Conservation (phyloP, 2,797 vertebrate genomes). For the Coendou prehensilis region DNA sequence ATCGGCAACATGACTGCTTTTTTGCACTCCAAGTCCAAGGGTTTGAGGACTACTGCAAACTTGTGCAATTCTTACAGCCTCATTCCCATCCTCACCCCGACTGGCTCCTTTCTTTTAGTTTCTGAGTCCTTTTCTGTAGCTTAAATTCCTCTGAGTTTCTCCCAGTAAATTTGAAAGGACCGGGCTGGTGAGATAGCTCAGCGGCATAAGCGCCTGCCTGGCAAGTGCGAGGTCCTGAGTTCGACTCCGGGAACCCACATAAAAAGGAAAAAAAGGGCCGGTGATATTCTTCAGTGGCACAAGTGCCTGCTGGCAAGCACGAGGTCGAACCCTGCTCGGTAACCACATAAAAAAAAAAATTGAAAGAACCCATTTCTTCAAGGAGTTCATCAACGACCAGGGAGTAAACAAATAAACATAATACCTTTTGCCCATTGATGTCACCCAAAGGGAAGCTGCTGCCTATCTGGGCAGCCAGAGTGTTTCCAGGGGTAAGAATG, state of each 20-base stretch:
- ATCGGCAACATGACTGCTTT: not conserved
- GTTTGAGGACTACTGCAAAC: not conserved
- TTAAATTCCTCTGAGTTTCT: not conserved
- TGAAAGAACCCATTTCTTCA: slow-evolving; percentile 18
- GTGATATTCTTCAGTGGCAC: too few relatives aligned
- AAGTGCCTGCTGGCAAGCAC: too few relatives aligned
- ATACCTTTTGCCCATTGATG: not conserved
- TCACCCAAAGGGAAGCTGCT: slow-evolving; percentile 28
- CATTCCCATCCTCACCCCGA: not conserved
- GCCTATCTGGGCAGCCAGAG: not conserved
- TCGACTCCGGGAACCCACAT: too few relatives aligned
- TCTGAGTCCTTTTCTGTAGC: not conserved
- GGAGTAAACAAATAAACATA: not conserved
- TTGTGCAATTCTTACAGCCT: not conserved
- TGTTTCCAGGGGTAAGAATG: slow-evolving; percentile 32
- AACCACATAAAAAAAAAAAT: not conserved
- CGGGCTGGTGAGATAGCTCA: too few relatives aligned
- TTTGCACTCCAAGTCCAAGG: not conserved
- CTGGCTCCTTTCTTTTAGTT: not conserved
- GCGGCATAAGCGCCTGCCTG: too few relatives aligned
- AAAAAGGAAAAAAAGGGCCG: too few relatives aligned
- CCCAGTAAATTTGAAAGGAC: slow-evolving; percentile 5
- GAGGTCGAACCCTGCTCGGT: too few relatives aligned
- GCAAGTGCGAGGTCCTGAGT: too few relatives aligned
- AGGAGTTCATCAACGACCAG: not conserved